A percentile compares a stretch with the other conserved stretches of the same genome.
phyloP scores from a whole-genome alignment of 2,888 invertebrate genomes.

The Leptogaster cylindrica region DNA sequence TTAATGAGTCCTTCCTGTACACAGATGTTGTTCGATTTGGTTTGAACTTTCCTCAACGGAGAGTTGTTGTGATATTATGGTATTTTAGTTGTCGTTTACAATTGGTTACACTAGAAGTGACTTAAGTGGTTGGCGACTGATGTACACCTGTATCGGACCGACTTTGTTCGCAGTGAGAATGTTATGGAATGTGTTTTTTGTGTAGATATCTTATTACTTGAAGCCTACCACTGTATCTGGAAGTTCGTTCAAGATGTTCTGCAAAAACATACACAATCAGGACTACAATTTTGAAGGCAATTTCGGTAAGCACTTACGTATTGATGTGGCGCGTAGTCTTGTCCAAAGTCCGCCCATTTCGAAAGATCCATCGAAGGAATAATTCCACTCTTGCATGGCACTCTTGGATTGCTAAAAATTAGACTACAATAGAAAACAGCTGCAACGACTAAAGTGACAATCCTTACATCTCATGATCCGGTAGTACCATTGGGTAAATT shows the following conservation, averaged over 20 bases:
- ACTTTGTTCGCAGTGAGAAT: constrained; percentile 23
- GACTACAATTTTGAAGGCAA: no score
- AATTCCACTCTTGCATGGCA: constrained; percentile 87
- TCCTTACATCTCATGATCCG: constrained; percentile 91
- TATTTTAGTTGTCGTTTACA: not conserved
- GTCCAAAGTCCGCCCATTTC: constrained; percentile 84
- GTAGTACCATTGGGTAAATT: constrained; percentile 89
- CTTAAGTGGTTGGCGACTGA: not conserved
- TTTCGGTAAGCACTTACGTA: constrained; percentile 66
- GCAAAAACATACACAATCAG: constrained; percentile 49
- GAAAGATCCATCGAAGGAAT: constrained; percentile 85
- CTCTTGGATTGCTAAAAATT: constrained; percentile 84
- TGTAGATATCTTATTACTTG: constrained; percentile 54
- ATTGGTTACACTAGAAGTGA: constrained; percentile 6
- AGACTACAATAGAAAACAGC: no score
- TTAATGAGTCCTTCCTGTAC: not conserved
- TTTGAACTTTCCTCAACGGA: not conserved
- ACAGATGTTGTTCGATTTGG: not conserved
- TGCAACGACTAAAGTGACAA: not conserved
- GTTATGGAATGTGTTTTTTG: not conserved
- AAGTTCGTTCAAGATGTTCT: constrained; percentile 63
- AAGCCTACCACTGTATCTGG: constrained; percentile 61
- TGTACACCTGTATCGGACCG: constrained; percentile 6
- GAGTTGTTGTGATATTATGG: not conserved
- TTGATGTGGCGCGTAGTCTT: constrained; percentile 64